Conservation (phyloP, 1,140 invertebrate genomes). For the Matsumurasca onukii region DNA sequence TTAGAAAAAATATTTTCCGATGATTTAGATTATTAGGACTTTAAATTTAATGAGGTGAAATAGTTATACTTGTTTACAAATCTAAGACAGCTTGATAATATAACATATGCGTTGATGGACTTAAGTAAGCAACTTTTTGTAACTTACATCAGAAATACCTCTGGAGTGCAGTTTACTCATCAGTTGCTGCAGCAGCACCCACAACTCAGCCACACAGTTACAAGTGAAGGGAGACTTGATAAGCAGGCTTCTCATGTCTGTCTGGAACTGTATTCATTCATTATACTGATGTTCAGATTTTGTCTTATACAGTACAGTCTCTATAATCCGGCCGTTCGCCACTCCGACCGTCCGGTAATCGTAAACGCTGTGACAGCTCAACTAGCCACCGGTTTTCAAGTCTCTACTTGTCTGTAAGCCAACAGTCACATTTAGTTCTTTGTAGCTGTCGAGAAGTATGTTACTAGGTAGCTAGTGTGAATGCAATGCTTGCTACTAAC, state of each 20-base stretch:
- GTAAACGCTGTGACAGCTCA: no score
- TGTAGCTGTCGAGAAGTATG: no score
- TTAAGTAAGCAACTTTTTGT: not conserved
- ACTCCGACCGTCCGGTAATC: no score
- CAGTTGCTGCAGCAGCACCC: conserved; percentile 50
- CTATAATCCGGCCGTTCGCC: no score
- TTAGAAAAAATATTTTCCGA: not conserved
- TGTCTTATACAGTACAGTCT: no score
- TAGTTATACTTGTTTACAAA: not conserved
- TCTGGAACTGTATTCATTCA: conserved; percentile 41
- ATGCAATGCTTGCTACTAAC: no score
- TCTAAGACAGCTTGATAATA: not conserved
- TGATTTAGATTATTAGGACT: not conserved
- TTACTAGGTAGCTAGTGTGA: no score
- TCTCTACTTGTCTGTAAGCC: no score
- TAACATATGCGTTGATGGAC: not conserved
- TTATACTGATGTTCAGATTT: no score
- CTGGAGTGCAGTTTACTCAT: not conserved
- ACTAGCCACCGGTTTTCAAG: no score
- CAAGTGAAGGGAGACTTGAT: conserved; percentile 50
- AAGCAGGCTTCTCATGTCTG: conserved; percentile 44
- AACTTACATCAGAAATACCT: not conserved
- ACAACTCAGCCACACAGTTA: conserved; percentile 51
- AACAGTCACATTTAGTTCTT: no score
- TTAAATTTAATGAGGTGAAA: not conserved